Conservation (phyloP, 2,113 vertebrate species). For the Grus americana region DNA sequence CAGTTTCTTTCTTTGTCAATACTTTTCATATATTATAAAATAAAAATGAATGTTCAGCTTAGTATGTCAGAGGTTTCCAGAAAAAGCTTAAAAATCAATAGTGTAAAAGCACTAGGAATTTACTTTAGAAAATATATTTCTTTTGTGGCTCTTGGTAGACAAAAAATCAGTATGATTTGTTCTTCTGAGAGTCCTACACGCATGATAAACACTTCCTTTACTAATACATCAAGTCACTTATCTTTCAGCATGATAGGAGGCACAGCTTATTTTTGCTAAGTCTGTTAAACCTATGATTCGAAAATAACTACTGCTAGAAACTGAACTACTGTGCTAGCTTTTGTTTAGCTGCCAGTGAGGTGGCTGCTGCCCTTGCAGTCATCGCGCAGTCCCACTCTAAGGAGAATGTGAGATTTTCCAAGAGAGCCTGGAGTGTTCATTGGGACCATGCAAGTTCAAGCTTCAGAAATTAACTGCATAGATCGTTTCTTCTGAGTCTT, state of each 20-base stretch:
- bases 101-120: neutral
- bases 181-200: neutral
- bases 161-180: neutral
- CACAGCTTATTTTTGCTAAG: constrained; percentile 70
- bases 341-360: neutral
- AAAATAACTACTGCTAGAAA: constrained; percentile 41
- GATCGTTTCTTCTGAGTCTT: neutral
- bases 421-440: neutral
- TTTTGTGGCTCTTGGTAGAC: neutral
- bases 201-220: constrained; percentile 53
- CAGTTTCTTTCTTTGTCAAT: constrained; percentile 39
- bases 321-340: constrained; percentile 60
- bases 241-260: constrained; percentile 64
- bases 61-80: constrained; percentile 19
- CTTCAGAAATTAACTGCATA: neutral
- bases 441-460: neutral
- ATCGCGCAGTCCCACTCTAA: neutral
- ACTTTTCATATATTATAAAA: constrained; percentile 19
- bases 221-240: constrained; percentile 17
- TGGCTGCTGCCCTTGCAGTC: neutral
- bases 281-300: constrained; percentile 43
- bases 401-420: neutral
- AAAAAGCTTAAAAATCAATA: constrained; percentile 45
- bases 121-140: constrained; percentile 20
- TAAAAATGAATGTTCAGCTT: constrained; percentile 28